Percentiles rank a stretch among this genome's conserved stretches.
Evolutionary conservation across 2,888 invertebrate genomes (phyloP).

Genomic region (Tanytarsus gracilentus): DNA sequence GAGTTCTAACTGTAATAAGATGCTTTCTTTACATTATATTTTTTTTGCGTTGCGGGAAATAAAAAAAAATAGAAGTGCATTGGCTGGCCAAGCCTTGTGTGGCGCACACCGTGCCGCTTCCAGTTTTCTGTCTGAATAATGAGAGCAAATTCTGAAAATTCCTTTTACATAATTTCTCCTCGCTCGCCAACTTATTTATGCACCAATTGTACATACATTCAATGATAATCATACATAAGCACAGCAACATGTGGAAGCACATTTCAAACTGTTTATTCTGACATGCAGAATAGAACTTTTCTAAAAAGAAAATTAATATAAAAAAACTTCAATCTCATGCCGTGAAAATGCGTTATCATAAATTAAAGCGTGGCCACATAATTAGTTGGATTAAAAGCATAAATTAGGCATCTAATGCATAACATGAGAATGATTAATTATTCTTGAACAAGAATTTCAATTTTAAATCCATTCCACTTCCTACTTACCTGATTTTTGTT

Average conservation of each 20-base stretch:
- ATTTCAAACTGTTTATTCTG: neutral
- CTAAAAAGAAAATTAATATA: neutral
- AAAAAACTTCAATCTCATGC: too few relatives aligned
- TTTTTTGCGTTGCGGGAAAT: neutral
- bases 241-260: neutral
- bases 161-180: neutral
- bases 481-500: too few relatives aligned
- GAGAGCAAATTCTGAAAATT: conserved; percentile 2
- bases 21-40: neutral
- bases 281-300: neutral
- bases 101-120: neutral
- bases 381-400: neutral
- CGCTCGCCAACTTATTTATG: too few relatives aligned
- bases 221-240: neutral
- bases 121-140: neutral
- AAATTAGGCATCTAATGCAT: neutral
- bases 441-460: too few relatives aligned
- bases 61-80: neutral
- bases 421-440: neutral
- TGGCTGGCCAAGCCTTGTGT: neutral
- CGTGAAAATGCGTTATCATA: neutral
- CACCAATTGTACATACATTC: neutral
- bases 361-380: neutral
- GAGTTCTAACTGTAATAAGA: conserved; percentile 2
- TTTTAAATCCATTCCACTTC: too few relatives aligned